phyloP scores from a whole-genome alignment of 2,113 vertebrate species.

The Acanthochromis polyacanthus region DNA sequence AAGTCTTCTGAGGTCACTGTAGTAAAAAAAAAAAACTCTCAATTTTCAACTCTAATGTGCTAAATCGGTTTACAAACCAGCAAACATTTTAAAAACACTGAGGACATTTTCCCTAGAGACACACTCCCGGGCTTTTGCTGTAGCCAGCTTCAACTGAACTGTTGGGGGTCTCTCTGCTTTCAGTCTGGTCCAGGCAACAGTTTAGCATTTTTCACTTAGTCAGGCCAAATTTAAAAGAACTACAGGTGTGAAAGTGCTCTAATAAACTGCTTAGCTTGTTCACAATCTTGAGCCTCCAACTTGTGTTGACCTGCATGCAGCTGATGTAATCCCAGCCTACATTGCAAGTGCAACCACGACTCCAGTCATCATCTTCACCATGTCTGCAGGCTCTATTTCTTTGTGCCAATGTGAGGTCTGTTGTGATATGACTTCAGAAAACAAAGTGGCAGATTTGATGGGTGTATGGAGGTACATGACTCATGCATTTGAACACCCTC shows the following conservation, averaged over 20 bases:
- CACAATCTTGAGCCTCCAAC: constrained; percentile 3
- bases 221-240: not conserved
- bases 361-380: not conserved
- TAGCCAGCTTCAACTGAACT: too few species aligned
- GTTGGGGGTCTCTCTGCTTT: too few species aligned
- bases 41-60: too few species aligned
- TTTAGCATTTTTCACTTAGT: not conserved
- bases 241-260: not conserved
- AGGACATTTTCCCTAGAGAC: too few species aligned
- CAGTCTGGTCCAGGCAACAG: not conserved
- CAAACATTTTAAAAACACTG: too few species aligned
- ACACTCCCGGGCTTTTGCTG: not conserved
- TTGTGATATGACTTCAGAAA: too few species aligned
- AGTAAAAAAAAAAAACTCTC: too few species aligned
- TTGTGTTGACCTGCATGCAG: constrained; percentile 40
- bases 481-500: not conserved
- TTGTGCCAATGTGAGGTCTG: not conserved
- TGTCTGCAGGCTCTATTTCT: not conserved
- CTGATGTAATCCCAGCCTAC: constrained; percentile 4
- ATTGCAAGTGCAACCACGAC: not conserved
- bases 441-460: constrained; percentile 7
- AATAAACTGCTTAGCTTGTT: not conserved
- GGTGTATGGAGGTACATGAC: not conserved
- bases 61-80: too few species aligned
- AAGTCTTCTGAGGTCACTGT: too few species aligned